Percentiles rank a stretch among this genome's conserved stretches.
Evolutionary conservation across 2,797 vertebrate genomes (phyloP).

Genomic region (Rhynchotus rufescens): DNA sequence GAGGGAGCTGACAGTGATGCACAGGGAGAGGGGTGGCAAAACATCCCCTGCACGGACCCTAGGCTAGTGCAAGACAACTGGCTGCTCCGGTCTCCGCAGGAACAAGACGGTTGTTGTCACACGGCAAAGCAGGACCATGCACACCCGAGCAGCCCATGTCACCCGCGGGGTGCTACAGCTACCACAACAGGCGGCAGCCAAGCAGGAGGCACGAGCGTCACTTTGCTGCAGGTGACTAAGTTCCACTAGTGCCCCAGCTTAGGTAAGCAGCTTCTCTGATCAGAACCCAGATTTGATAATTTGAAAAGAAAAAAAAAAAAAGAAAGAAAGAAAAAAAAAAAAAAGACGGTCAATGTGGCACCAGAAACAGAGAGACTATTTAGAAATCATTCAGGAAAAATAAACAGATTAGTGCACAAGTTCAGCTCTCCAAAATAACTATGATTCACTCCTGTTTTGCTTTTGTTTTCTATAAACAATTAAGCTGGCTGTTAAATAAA

Average conservation of each 20-base stretch:
- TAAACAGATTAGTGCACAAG: background rate
- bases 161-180: background rate
- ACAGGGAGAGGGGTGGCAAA: background rate
- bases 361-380: background rate
- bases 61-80: rapidly evolving
- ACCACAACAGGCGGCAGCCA: background rate
- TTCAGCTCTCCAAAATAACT: background rate
- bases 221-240: background rate
- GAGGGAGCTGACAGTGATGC: background rate
- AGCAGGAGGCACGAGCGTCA: background rate
- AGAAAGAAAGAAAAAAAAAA: no score
- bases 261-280: rapidly evolving
- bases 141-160: rapidly evolving
- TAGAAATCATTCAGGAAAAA: background rate
- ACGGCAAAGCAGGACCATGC: rapidly evolving
- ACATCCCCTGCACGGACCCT: background rate
- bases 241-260: rapidly evolving
- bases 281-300: background rate
- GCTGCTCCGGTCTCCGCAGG: no score
- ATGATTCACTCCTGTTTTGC: background rate
- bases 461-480: background rate
- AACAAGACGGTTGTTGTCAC: background rate
- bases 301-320: no score
- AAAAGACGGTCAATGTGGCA: rapidly evolving
- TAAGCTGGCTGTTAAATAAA: background rate